Evolutionary conservation across 2,888 invertebrate species (phyloP), one percentile per base, ranked within the genome.

Genomic region (Ceriagrion tenellum): DNA sequence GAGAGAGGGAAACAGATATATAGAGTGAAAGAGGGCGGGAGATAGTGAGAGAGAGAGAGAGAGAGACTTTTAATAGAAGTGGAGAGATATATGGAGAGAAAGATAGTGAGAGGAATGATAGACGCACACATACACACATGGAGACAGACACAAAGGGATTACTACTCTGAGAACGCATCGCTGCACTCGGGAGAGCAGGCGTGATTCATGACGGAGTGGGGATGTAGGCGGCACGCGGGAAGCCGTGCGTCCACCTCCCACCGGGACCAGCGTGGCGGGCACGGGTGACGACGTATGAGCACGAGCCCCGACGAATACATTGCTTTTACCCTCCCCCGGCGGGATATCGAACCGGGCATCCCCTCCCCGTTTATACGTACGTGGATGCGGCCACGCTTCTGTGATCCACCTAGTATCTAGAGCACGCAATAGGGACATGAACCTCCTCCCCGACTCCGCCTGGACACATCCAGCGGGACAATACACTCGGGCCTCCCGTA

Each of bases 291-390:
- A 81, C 30, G 81, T 18, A 18, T 16, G 81, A 30, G 16, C 26
- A 81, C 81, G 81, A 35, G 35, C 12, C 10, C 26, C 23, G n/a
- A 13, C 23, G 35, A 13, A 81, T 30, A 13, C 81, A 30, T 59
- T 59, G 59, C 59, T 20, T 59, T 20, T 59, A 8, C 81, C 18
- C 81, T 35, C 81, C 16, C 47, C 26, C 81, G 81, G 35, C 13
- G 81, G 30, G 35, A 81, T 81, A 81, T 81, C 35, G 81, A 81
- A 81, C 81, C 81, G 18, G 26, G 81, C 81, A 81, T 81, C 30
- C 35, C 35, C 81, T 35, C 35, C 81, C 8, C 81, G 30, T 69
- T 26, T 20, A 23, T 26, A 10, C n/a, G 59, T 59, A 20, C 59
- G 59, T 59, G 30, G 35, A 35, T 16, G 12, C 35, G 35, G 81